Evolutionary conservation across 2,797 vertebrate genomes (phyloP), one percentile per base, ranked within the genome.

Genomic region (Eurystomus glaucurus): DNA sequence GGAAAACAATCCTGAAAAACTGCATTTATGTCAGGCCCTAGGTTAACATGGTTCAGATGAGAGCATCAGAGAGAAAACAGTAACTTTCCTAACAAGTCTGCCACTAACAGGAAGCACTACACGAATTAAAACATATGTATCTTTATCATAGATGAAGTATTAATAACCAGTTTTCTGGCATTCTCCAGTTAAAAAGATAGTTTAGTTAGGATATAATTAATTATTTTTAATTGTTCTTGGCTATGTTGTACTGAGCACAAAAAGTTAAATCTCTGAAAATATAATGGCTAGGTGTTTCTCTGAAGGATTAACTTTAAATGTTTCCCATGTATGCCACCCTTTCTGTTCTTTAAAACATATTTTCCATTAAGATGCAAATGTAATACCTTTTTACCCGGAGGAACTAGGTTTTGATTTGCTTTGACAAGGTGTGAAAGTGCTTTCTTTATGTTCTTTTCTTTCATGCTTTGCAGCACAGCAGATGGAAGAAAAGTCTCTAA

Each of bases 371-470:
- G 92, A 98, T 98, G 97, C 97, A 98, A 98, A 98, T 98, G 58
- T n/a, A 96, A 85, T 99, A 99, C 99, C 99, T 99, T 99, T 98
- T 99, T 99, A 97, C 99, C 99, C 80, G 99, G 99, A 89, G 99
- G 99, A 97, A 99, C 99, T 96, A 99, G 98, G 98, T 99, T 99
- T 98, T 99, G 99, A 99, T 99, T 99, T 95, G 99, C 99, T 99
- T 99, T 99, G 97, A 99, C 99, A 98, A 99, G 99, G 98, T 99
- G 99, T 86, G 99, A 99, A 95, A 99, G 99, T 81, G 99, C 99
- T 98, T 99, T 99, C 98, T 99, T 99, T 97, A 99, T 99, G 98
- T 99, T 99, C 98, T 99, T 99, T 98, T 99, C 99, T 98, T 99
- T 99, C 99, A 99, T 99, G 98, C 99, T 99, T 92, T 99, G 99